Base-by-base conservation (phyloP, 2,888 invertebrate genomes). In the Sarcophaga subvicina region DNA sequence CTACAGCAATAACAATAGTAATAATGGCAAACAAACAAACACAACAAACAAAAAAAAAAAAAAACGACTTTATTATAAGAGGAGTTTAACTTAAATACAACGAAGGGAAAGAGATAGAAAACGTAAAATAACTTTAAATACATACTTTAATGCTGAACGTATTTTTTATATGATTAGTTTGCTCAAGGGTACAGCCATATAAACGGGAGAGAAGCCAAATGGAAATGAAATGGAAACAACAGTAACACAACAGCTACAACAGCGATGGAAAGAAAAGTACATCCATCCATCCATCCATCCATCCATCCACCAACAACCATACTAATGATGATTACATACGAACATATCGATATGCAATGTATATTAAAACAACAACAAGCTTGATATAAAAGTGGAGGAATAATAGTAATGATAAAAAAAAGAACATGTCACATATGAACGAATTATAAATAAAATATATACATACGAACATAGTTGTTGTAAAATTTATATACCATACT, bases 241-340 rank as follows among this genome's bases (percentile, higher is more conserved):
- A 60, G 25, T 49, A 62, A 45, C 47, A 47, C 25, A 62, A 45
- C 47, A 47, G 47, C 70, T 14, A 73, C 62, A 73, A 73, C 62
- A 70, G 60, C 72, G 22, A 0, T 45, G 45, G 17, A 14, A 54
- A 54, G 17, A 66, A 71, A 84, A 60, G 66, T 76, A 71, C 70
- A 82, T 83, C 72, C 86, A 86, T 76, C 80, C 80, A 72, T 80
- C 63, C 49, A 73, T 83, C 72, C 70, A 82, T 83, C 72, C 86
- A 86, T 76, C 80, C 80, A 72, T 80, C 64, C 49, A 73, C 47
- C 47, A 45, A 45, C 75, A 37, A n/a, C 20, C 20, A 25, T 47
- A 73, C 49, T 25, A 59, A 25, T 17, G 59, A 59, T 54, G 12
- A 12, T 54, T 54, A 54, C 54, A 54, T 54, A 54, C 54, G 14